A percentile compares a stretch with the other conserved stretches of the same genome.
Conservation (phyloP, 1,140 invertebrate genomes). For the Polyergus mexicanus region DNA sequence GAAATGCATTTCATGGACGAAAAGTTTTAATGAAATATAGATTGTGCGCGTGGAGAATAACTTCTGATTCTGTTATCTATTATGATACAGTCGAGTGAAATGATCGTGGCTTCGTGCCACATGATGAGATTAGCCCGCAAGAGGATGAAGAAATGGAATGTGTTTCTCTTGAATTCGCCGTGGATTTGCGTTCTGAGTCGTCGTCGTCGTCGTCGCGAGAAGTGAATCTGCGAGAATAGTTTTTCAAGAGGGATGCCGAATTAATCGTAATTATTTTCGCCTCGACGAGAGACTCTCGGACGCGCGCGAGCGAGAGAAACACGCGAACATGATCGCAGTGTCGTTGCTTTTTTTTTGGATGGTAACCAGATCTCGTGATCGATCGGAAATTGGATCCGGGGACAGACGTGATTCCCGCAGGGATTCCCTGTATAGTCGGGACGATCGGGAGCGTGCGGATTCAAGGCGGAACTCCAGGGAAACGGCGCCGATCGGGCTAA, state of each 20-base stretch:
- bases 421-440: conserved; percentile 44
- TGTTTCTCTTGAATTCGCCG: background rate
- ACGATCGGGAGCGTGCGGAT: conserved; percentile 66
- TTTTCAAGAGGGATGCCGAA: background rate
- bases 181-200: background rate
- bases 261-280: conserved; percentile 28
- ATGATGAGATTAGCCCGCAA: conserved; percentile 26
- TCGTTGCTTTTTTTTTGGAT: conserved; percentile 81
- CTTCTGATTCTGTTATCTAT: background rate
- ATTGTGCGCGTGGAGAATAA: background rate
- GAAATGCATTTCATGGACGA: background rate
- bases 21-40: conserved; percentile 31
- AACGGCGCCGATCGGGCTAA: conserved; percentile 61
- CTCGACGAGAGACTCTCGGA: conserved; percentile 35
- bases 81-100: background rate
- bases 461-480: conserved; percentile 79
- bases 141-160: background rate
- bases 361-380: conserved; percentile 61
- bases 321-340: conserved; percentile 77
- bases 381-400: background rate
- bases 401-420: conserved; percentile 54
- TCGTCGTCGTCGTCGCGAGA: background rate
- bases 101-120: conserved; percentile 19
- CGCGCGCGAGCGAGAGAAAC: conserved; percentile 34
- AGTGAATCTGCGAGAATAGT: conserved; percentile 6